phyloP scores from a whole-genome alignment of 2,888 invertebrate genomes.

The Aricia artaxerxes region DNA sequence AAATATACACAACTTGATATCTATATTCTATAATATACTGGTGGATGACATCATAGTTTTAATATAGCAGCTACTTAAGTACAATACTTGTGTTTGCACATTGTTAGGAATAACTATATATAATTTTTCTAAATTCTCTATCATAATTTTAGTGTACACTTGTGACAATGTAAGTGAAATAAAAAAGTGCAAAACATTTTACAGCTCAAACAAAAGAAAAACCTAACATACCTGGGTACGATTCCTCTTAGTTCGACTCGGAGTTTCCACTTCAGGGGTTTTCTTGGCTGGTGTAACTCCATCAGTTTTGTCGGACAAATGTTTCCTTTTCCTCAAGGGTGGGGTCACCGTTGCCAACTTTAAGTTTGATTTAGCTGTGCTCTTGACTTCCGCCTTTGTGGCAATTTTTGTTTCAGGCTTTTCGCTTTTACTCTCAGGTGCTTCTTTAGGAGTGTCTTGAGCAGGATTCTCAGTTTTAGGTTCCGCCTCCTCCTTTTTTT shows the following conservation, averaged over 20 bases:
- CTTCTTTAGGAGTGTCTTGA: slow-evolving; percentile 53
- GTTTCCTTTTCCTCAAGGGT: slow-evolving; percentile 78
- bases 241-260: slow-evolving; percentile 71
- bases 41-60: too few relatives aligned
- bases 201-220: not conserved
- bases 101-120: too few relatives aligned
- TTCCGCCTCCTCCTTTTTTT: slow-evolving; percentile 53
- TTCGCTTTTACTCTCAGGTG: slow-evolving; percentile 48
- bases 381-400: slow-evolving; percentile 57
- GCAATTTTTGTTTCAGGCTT: slow-evolving; percentile 52
- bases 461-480: slow-evolving; percentile 50
- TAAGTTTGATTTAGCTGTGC: slow-evolving; percentile 72
- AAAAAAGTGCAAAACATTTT: not conserved
- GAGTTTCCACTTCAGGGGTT: slow-evolving; percentile 58
- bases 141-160: too few relatives aligned
- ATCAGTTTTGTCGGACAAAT: slow-evolving; percentile 66
- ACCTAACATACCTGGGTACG: slow-evolving; percentile 64
- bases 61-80: too few relatives aligned
- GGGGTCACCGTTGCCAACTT: slow-evolving; percentile 80
- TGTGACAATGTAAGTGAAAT: too few relatives aligned
- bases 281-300: slow-evolving; percentile 65
- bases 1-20: too few relatives aligned
- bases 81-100: too few relatives aligned
- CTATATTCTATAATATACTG: too few relatives aligned
- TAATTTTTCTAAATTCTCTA: too few relatives aligned